Evolutionary conservation across 2,113 vertebrate genomes (phyloP), one percentile per base, ranked within the genome.

Genomic region (Anthoscopus minutus): DNA sequence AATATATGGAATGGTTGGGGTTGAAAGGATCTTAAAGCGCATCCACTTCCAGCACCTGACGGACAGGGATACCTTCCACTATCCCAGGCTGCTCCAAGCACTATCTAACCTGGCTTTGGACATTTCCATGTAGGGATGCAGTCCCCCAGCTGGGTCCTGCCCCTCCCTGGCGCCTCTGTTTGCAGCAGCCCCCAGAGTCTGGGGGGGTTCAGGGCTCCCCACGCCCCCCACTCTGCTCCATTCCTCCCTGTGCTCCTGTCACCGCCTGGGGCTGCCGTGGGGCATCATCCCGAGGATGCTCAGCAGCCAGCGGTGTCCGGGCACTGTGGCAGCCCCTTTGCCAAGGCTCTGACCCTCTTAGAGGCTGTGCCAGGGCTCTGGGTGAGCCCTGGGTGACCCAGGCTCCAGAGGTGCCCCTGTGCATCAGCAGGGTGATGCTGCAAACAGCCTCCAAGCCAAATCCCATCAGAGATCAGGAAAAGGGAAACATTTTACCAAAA

Each of bases 381-480:
- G 72, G 24, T 0, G 21, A 60, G 25, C 57, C 54, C 35, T 3
- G 62, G 28, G 24, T 3, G 15, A 54, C 6, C 25, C 53, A 9
- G 38, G 37, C 35, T 72, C 84, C 71, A 24, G 62, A 30, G 45
- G 9, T 38, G 51, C 31, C 44, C 25, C 2, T 11, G 42, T 4
- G 38, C 57, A 15, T 22, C 73, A 0, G 5, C 3, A 1, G 18
- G 27, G 45, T 12, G 44, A 38, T 6, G 31, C 44, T 40, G 54
- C 22, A n/a, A 9, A 24, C n/a, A 47, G 27, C 31, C 18, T 27
- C 31, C 48, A 50, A 16, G 30, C 33, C 80, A 76, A 94, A 88
- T 51, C 6, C 14, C 0, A 0, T n/a, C 2, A 0, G 33, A 2
- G 21, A 12, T 1, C 9, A 16, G 45, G 37, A 47, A 62, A 42